phyloP scores from a whole-genome alignment of 2,888 invertebrate genomes.

The Cosmia pyralina region DNA sequence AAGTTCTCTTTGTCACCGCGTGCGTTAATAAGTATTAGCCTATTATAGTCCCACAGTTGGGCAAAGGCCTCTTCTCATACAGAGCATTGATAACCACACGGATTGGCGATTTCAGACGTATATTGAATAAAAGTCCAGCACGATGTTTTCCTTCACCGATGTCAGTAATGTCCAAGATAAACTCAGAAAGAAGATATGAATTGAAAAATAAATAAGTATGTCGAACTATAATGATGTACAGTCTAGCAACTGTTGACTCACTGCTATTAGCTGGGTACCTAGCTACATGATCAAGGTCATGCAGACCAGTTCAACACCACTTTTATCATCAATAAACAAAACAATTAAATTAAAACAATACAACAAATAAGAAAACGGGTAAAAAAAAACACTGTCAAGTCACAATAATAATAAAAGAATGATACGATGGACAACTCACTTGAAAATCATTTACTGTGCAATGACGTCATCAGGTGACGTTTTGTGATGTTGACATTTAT shows the following conservation, averaged over 20 bases:
- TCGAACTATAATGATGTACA: neutral
- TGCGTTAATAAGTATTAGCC: no score
- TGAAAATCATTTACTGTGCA: neutral
- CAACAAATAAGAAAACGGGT: constrained; percentile 21
- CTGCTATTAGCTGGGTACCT: constrained; percentile 2
- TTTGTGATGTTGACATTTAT: constrained; percentile 25
- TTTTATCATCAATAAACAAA: constrained; percentile 27
- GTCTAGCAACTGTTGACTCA: constrained; percentile 37
- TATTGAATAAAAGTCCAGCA: no score
- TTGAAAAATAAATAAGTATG: neutral
- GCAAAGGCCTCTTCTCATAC: no score
- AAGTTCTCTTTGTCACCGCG: no score
- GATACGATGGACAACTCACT: constrained; percentile 46
- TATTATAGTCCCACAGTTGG: no score
- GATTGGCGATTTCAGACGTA: no score
- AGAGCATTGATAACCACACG: no score
- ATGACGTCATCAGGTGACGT: constrained; percentile 23
- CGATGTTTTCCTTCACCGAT: neutral
- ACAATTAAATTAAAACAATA: constrained; percentile 47
- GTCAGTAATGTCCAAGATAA: neutral
- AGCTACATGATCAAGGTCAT: constrained; percentile 54
- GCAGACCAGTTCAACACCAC: constrained; percentile 13
- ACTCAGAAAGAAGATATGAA: neutral
- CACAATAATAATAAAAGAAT: constrained; percentile 15
- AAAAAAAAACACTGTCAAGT: constrained; percentile 26